Evolutionary conservation across 2,797 vertebrate species (phyloP), one percentile per base, ranked within the genome.

Genomic region (Vipera latastei): DNA sequence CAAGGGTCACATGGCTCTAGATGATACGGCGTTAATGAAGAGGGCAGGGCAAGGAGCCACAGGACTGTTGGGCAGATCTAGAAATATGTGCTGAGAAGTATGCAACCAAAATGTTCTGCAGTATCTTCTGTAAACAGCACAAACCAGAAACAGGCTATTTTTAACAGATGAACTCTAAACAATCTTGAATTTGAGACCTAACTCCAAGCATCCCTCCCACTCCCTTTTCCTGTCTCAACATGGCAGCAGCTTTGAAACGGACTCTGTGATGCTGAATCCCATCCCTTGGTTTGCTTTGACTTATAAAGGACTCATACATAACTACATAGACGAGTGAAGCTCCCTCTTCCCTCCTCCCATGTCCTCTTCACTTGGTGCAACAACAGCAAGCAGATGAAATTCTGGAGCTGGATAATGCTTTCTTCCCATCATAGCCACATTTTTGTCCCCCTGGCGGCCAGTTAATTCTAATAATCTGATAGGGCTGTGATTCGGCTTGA

Each of bases 121-220:
- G 1, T 38, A 53, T 51, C 53, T 83, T 73, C 59, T 91, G 65
- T 90, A 48, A 83, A 92, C 73, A 90, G 51, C 88, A 53, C 55
- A 48, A 63, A 88, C 59, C 22, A 92, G 69, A 86, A 92, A 65
- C 25, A 8, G 65, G 86, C 91, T 91, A 92, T 94, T 92, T 94
- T 94, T 92, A 94, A 89, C 51, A 73, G 73, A 59, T 92, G 91
- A 91, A 92, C 93, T 92, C 73, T 91, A 60, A 73, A 44, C n/a
- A 73, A 73, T 92, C 69, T 86, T 86, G 89, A 91, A 85, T 86
- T 51, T 86, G 69, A 89, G 86, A 93, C 73, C 86, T n/a, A n/a
- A 7, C 25, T 88, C 86, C 32, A 89, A 60, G 48, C 26, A 25
- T 38, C 65, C 44, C 92, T 28, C 88, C 55, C 44, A 22, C 57